phyloP scores from a whole-genome alignment of 2,888 invertebrate genomes.

The Scaeva pyrastri region DNA sequence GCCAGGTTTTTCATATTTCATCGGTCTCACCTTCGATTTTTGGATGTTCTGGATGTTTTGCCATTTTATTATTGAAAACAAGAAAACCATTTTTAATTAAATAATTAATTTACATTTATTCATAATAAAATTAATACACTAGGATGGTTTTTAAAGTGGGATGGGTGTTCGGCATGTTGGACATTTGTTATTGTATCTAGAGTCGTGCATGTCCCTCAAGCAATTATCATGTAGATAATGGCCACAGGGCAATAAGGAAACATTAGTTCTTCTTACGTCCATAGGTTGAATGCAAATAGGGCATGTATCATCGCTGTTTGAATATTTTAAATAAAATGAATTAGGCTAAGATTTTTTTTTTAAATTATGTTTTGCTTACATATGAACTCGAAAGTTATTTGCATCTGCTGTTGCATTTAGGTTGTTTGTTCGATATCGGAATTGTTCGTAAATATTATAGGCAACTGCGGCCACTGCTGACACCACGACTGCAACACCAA shows the following conservation, averaged over 20 bases:
- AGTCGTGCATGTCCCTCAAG: background rate
- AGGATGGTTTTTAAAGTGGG: too few species aligned
- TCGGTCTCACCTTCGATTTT: too few species aligned
- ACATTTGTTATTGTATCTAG: background rate
- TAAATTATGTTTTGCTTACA: conserved; percentile 4
- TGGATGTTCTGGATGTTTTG: too few species aligned
- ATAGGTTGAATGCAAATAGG: conserved; percentile 15
- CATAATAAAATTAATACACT: too few species aligned
- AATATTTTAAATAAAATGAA: background rate
- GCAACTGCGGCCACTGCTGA: background rate
- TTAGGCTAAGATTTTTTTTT: background rate
- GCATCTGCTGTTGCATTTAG: background rate
- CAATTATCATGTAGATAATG: conserved; percentile 27
- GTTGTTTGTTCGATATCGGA: conserved; percentile 20
- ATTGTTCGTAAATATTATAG: background rate
- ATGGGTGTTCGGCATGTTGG: conserved; percentile 33
- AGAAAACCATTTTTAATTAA: too few species aligned
- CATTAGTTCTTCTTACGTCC: background rate
- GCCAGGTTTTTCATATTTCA: too few species aligned
- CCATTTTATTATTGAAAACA: too few species aligned
- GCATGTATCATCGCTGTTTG: conserved; percentile 4
- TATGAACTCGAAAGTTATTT: background rate
- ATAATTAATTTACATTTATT: too few species aligned
- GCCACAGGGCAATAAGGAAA: conserved; percentile 23
- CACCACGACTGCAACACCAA: background rate